These are phyloP conservation scores for Acanthosoma haemorrhoidale DNA, from an alignment of 2,888 invertebrate genomes.

Conservation along the genomic window DNA sequence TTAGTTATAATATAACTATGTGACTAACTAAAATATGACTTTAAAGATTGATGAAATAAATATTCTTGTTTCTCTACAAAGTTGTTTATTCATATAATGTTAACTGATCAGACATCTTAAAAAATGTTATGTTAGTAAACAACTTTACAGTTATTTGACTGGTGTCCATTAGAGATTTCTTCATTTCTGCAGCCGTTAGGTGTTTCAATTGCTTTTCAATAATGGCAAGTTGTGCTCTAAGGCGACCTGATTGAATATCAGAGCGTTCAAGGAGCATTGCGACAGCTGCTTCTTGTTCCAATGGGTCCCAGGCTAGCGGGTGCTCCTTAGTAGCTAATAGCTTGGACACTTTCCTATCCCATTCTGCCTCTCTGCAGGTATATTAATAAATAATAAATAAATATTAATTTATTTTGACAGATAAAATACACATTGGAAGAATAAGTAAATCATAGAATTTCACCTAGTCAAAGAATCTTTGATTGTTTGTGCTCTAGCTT, in stretches of 20 bases:
- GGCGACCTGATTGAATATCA: slow-evolving; percentile 69
- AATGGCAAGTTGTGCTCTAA: slow-evolving; percentile 61
- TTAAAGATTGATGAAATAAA: too few species aligned
- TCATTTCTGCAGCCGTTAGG: slow-evolving; percentile 66
- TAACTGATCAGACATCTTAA: too few species aligned
- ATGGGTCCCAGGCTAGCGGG: slow-evolving; percentile 58
- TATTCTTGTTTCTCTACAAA: too few species aligned
- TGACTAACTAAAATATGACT: too few species aligned
- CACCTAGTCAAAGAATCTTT: slow-evolving; percentile 60
- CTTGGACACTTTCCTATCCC: slow-evolving; percentile 52
- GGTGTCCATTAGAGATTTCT: slow-evolving; percentile 61
- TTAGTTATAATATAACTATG: background rate
- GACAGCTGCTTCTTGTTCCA: slow-evolving; percentile 66
- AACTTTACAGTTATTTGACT: slow-evolving; percentile 58
- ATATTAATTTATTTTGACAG: background rate
- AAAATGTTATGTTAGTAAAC: background rate
- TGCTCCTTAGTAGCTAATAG: slow-evolving; percentile 51
- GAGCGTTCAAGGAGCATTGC: slow-evolving; percentile 64
- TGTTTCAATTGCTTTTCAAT: slow-evolving; percentile 66
- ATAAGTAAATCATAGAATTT: background rate
- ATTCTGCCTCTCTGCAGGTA: slow-evolving; percentile 55
- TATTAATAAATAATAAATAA: background rate
- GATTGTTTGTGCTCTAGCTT: slow-evolving; percentile 52
- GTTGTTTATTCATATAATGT: too few species aligned
- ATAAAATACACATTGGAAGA: background rate